These are phyloP conservation scores for Corythaixoides concolor DNA, from an alignment of 2,113 vertebrate species.

Conservation along the genomic window DNA sequence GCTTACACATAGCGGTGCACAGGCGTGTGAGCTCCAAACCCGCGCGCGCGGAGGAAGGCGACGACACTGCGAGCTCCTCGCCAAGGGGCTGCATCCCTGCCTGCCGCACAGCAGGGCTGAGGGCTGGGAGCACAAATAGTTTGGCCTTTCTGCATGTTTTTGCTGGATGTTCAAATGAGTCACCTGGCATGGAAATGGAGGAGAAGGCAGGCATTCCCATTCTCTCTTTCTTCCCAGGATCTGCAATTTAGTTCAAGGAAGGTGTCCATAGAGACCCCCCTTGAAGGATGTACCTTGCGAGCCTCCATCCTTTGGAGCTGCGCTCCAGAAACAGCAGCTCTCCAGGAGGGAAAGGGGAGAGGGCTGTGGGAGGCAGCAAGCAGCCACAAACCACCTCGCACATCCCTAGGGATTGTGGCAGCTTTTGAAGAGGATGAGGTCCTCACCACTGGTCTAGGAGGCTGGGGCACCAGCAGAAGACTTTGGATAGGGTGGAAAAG, in stretches of 20 bases:
- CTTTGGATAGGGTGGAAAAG: not conserved
- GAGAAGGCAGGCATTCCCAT: not conserved
- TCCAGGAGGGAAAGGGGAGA: not conserved
- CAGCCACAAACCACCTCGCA: not conserved
- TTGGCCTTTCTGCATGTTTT: not conserved
- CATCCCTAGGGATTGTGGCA: accelerated
- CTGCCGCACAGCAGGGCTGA: not conserved
- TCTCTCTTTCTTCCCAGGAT: not conserved
- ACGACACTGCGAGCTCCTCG: not conserved
- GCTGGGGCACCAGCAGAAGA: not conserved
- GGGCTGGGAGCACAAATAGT: not conserved
- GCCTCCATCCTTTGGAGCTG: not conserved
- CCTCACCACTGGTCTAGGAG: not conserved
- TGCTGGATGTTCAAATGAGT: accelerated
- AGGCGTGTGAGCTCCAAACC: not conserved
- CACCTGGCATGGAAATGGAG: not conserved
- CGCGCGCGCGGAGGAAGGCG: accelerated
- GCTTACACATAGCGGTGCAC: conserved; percentile 26
- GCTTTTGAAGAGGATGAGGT: not conserved
- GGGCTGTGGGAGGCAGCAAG: not conserved
- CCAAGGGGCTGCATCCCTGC: not conserved
- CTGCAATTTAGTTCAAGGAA: not conserved
- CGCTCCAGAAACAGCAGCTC: not conserved
- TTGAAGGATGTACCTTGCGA: not conserved
- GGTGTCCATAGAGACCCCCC: accelerated